Evolutionary conservation across 2,797 vertebrate genomes (phyloP).

Genomic region (Notoglanidium macrostoma): DNA sequence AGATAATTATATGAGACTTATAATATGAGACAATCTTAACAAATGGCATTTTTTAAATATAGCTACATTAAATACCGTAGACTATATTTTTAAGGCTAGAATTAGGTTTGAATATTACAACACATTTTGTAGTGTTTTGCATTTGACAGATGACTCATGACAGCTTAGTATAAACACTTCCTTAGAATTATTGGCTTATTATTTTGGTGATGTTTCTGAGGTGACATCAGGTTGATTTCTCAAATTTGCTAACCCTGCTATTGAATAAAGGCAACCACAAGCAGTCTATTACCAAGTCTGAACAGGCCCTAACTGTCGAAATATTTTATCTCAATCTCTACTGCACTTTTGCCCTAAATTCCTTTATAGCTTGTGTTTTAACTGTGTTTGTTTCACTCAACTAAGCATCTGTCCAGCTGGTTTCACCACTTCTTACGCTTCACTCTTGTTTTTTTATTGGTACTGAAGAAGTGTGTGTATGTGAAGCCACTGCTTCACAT

Average conservation of each 20-base stretch:
- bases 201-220: neutral
- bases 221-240: neutral
- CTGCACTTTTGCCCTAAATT: neutral
- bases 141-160: neutral
- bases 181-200: neutral
- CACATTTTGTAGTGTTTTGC: neutral
- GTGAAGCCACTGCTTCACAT: constrained; percentile 79
- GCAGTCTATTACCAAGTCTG: neutral
- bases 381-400: constrained; percentile 20
- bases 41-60: neutral
- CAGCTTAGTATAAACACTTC: neutral
- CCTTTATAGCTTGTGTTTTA: constrained; percentile 30
- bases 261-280: neutral
- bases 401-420: constrained; percentile 29
- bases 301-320: neutral
- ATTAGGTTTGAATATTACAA: neutral
- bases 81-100: too few species aligned
- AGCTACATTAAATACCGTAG: neutral
- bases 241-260: neutral
- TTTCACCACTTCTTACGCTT: constrained; percentile 5
- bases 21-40: neutral
- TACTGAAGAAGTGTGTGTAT: constrained; percentile 57
- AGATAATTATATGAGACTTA: too few species aligned
- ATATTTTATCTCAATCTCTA: neutral
- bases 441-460: neutral